These are phyloP conservation scores for Thripadectes ignobilis DNA, from an alignment of 2,797 vertebrate genomes.

Conservation along the genomic window DNA sequence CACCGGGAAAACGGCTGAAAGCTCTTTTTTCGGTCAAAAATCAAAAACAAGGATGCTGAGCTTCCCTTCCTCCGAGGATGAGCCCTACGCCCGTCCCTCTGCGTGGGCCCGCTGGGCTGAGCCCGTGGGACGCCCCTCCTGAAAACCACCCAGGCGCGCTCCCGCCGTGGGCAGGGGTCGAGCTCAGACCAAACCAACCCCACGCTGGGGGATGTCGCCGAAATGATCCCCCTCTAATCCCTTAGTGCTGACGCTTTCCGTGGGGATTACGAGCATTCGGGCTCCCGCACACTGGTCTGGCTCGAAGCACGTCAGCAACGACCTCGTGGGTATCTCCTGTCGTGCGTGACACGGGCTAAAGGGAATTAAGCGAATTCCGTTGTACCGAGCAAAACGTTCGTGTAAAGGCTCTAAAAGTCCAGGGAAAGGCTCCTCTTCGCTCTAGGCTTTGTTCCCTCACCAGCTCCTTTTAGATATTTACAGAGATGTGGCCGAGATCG, in stretches of 20 bases:
- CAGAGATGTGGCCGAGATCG: not conserved
- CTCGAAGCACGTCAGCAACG: not conserved
- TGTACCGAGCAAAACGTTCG: not conserved
- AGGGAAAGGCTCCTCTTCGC: not conserved
- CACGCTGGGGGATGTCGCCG: not conserved
- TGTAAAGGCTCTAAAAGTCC: not conserved
- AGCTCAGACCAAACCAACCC: not conserved
- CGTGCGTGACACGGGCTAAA: not conserved
- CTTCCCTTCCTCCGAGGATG: too few species aligned
- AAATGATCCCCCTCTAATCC: not conserved
- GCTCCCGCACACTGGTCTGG: not conserved
- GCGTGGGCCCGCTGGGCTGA: not conserved
- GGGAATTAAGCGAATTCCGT: not conserved
- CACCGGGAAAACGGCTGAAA: not conserved
- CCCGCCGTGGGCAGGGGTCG: not conserved
- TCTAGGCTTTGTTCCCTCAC: not conserved
- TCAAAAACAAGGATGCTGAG: not conserved
- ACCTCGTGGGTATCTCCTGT: not conserved
- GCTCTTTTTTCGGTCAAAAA: not conserved
- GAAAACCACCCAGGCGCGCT: not conserved
- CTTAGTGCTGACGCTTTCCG: not conserved
- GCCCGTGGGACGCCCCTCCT: not conserved
- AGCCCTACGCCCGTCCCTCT: not conserved
- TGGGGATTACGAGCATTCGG: not conserved
- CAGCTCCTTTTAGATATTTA: not conserved